These are phyloP conservation scores for Electrona antarctica DNA, from an alignment of 2,113 vertebrate species.

Conservation along the genomic window DNA sequence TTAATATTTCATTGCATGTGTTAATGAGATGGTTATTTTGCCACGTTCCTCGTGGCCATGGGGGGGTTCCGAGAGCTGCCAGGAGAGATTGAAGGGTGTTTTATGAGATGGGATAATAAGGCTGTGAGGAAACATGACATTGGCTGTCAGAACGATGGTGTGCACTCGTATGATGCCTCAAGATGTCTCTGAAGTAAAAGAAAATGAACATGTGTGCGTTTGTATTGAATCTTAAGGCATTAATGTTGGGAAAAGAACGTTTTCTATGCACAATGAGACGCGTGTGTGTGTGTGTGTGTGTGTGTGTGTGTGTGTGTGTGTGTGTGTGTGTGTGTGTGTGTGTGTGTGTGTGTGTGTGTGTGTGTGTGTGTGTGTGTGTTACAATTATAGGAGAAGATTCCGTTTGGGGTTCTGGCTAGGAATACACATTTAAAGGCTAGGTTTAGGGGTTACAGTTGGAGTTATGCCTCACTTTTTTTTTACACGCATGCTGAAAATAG, in stretches of 20 bases:
- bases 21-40: constrained; percentile 69
- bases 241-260: neutral
- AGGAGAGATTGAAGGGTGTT: constrained; percentile 53
- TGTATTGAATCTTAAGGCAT: constrained; percentile 5
- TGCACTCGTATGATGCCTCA: constrained; percentile 21
- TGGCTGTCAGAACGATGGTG: constrained; percentile 6
- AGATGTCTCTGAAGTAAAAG: constrained; percentile 28
- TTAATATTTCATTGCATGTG: constrained; percentile 66
- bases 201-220: constrained; percentile 20
- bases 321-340: constrained; percentile 26
- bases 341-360: constrained; percentile 4
- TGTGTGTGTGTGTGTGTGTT: constrained; percentile 4
- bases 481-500: too few species aligned
- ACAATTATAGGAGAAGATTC: too few species aligned
- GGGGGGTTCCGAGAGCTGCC: constrained; percentile 60
- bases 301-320: constrained; percentile 16
- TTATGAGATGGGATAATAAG: constrained; percentile 62
- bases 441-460: too few species aligned
- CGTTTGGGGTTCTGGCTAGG: too few species aligned
- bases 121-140: constrained; percentile 40
- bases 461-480: too few species aligned
- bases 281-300: constrained; percentile 1
- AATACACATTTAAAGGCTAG: too few species aligned
- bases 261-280: constrained; percentile 4
- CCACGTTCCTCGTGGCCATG: constrained; percentile 44